Percentiles rank a stretch among this genome's conserved stretches.
Evolutionary conservation across 2,113 vertebrate species (phyloP).

Genomic region (Podarcis muralis): DNA sequence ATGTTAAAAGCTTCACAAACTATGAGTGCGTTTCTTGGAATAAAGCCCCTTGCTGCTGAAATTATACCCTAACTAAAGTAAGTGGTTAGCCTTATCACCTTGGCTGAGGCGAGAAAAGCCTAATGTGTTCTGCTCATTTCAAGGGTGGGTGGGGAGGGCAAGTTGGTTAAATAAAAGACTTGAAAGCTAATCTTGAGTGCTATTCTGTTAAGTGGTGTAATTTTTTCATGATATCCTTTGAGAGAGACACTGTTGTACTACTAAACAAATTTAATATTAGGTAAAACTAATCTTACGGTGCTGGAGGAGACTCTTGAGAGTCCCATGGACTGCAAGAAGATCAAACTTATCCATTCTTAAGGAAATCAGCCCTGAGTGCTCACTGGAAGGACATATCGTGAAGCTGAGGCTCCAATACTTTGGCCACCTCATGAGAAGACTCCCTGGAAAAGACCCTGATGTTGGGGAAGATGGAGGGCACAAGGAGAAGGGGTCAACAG

Average conservation of each 20-base stretch:
- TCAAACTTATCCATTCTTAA: too few relatives aligned
- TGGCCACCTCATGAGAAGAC: too few relatives aligned
- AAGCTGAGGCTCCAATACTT: too few relatives aligned
- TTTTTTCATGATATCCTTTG: background rate
- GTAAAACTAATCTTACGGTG: background rate
- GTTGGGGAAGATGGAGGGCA: too few relatives aligned
- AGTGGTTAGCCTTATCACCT: background rate
- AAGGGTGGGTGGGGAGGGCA: too few relatives aligned
- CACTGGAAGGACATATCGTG: too few relatives aligned
- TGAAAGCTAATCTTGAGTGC: background rate
- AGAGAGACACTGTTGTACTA: background rate
- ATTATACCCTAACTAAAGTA: background rate
- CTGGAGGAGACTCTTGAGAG: too few relatives aligned
- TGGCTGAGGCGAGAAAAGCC: background rate
- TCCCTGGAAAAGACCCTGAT: too few relatives aligned
- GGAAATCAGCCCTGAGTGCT: too few relatives aligned
- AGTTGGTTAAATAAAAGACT: constrained; percentile 4
- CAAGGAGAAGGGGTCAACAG: too few relatives aligned
- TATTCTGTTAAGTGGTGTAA: background rate
- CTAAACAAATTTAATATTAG: background rate
- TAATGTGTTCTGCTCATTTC: background rate
- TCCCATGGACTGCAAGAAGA: too few relatives aligned
- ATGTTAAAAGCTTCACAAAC: background rate
- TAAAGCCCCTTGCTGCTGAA: background rate
- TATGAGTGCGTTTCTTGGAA: background rate